Evolutionary conservation across 2,797 vertebrate genomes (phyloP).

Genomic region (Oceanodroma leucorhoa): DNA sequence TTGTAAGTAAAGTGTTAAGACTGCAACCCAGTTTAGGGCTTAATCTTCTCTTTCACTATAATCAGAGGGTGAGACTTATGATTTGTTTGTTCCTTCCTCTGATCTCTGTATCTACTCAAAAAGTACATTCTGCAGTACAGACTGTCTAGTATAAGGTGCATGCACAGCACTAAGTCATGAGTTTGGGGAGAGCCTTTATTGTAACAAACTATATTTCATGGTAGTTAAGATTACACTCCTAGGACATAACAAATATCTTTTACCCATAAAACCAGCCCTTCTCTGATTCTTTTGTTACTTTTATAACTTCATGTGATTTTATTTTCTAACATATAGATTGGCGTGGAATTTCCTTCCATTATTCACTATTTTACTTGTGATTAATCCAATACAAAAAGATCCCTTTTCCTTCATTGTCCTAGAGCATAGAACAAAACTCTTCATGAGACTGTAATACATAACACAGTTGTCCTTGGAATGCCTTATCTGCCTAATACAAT

Average conservation of each 20-base stretch:
- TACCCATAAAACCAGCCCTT: neutral
- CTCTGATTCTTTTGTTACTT: neutral
- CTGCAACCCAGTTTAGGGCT: neutral
- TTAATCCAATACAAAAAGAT: neutral
- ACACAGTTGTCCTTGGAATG: neutral
- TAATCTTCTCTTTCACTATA: neutral
- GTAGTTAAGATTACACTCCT: neutral
- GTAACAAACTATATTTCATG: neutral
- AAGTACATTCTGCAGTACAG: neutral
- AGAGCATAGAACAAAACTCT: neutral
- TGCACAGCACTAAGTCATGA: neutral
- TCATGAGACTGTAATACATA: neutral
- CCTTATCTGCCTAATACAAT: neutral
- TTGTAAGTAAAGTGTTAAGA: neutral
- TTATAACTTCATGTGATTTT: neutral
- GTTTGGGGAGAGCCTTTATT: neutral
- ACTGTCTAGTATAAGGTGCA: neutral
- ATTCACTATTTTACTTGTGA: neutral
- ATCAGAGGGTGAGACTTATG: neutral
- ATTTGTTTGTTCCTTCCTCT: neutral
- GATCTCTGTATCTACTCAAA: neutral
- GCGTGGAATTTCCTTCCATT: neutral
- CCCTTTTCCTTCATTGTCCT: neutral
- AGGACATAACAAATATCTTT: neutral
- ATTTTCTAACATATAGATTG: neutral